These are phyloP conservation scores for Cnemophilus loriae DNA, from an alignment of 2,113 vertebrate species.

Conservation along the genomic window DNA sequence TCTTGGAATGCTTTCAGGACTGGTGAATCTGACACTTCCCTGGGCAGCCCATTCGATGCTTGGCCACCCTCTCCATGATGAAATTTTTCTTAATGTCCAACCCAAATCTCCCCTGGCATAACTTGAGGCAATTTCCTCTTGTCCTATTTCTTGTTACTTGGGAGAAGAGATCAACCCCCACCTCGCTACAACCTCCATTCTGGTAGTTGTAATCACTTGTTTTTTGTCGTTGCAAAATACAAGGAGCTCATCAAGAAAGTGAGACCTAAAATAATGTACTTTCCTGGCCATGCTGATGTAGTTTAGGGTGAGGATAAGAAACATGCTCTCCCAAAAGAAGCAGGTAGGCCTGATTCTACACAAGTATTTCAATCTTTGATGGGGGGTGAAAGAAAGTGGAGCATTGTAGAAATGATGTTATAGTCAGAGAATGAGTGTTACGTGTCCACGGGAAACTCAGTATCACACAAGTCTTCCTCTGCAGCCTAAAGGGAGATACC, in stretches of 20 bases:
- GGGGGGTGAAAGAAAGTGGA: neutral
- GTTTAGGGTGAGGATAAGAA: neutral
- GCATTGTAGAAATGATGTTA: neutral
- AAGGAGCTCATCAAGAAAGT: neutral
- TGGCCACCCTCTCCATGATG: neutral
- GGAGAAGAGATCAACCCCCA: neutral
- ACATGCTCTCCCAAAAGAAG: neutral
- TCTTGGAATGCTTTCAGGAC: neutral
- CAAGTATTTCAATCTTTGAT: neutral
- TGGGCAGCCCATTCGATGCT: neutral
- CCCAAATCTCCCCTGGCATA: neutral
- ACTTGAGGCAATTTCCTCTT: neutral
- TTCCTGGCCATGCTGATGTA: neutral
- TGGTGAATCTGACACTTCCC: neutral
- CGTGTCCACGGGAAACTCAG: neutral
- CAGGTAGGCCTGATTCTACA: neutral
- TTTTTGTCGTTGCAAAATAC: neutral
- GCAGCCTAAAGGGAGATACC: neutral
- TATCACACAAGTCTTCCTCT: neutral
- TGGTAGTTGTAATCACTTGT: neutral
- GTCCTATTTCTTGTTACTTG: neutral
- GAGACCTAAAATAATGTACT: neutral
- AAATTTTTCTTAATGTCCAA: neutral
- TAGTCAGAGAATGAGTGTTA: neutral
- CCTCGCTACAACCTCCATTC: neutral